Evolutionary conservation across 1,140 invertebrate genomes (phyloP), one percentile per base, ranked within the genome.

Genomic region (Ruditapes philippinarum): DNA sequence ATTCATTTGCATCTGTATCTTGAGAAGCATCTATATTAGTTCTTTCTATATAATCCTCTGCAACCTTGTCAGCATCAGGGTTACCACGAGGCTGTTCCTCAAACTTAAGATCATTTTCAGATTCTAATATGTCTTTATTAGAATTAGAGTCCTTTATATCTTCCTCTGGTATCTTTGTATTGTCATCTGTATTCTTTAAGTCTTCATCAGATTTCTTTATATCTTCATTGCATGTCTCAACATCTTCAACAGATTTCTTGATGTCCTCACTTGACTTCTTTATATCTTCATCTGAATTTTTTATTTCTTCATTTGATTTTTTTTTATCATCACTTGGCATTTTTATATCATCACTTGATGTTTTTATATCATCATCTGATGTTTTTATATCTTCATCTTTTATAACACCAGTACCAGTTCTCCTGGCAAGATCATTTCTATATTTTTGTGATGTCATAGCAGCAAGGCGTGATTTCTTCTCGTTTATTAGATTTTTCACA

Each of bases 401-500:
- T 25, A 84, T 84, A 2, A 84, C 49, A 22, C 49, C 68, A 57
- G 84, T 78, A 19, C 76, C 74, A 25, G 85, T 88, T 70, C 76
- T 88, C 3, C n/a, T 25, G 38, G 85, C 74, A 3, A 88, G 60
- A n/a, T 79, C 74, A 36, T 33, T 88, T 28, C 85, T 76, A 33
- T 88, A 88, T 36, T 79, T 60, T 31, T 88, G 74, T 17, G 85
- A 88, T n/a, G 85, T 88, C 85, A 88, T 88, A 12, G 74, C 85
- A 25, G 85, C 85, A 11, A 88, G 76, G 0, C 74, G 36, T n/a
- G 73, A 78, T 51, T 88, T 88, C 85, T 88, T 88, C 42, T 88
- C 85, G 25, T 80, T 88, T 33, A 88, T 88, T 5, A 88, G 57
- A 38, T 88, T 88, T 65, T 88, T 88, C 74, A 88, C 76, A 78